Evolutionary conservation across 35 echinoderm and acorn worm species (phyloP).

Genomic region (Lytechinus pictus): DNA sequence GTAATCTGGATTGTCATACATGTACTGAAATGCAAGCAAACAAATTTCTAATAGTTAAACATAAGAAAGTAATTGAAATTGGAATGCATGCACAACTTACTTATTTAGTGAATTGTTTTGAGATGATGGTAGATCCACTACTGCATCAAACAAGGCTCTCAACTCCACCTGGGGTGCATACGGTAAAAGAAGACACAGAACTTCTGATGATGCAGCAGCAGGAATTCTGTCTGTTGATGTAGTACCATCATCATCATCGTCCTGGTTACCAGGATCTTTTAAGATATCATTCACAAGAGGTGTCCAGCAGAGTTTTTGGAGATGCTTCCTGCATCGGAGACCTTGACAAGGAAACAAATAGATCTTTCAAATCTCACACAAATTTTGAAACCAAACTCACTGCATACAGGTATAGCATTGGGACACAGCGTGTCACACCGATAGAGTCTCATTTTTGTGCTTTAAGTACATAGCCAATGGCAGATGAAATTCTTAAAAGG

Average conservation of each 20-base stretch:
- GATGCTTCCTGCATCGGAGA: not conserved
- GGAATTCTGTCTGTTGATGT: not conserved
- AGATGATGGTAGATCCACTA: not conserved
- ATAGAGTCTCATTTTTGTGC: no score
- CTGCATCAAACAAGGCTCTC: slow-evolving; percentile 11
- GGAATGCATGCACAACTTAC: not conserved
- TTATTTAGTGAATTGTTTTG: not conserved
- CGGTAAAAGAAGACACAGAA: not conserved
- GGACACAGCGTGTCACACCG: no score
- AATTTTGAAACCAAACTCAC: no score
- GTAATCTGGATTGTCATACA: no score
- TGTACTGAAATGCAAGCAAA: no score
- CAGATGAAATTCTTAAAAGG: no score
- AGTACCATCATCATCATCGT: not conserved
- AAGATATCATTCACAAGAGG: not conserved
- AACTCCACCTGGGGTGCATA: not conserved
- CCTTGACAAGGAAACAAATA: not conserved
- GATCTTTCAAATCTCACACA: no score
- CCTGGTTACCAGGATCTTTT: not conserved
- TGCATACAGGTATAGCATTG: no score
- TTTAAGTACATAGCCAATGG: no score
- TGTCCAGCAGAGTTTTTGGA: not conserved
- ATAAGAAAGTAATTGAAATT: not conserved
- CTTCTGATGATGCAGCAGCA: not conserved
- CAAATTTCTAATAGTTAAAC: no score